A percentile compares a stretch with the other conserved stretches of the same genome.
Conservation (phyloP, 2,797 vertebrate species). For the Acanthiza pusilla region DNA sequence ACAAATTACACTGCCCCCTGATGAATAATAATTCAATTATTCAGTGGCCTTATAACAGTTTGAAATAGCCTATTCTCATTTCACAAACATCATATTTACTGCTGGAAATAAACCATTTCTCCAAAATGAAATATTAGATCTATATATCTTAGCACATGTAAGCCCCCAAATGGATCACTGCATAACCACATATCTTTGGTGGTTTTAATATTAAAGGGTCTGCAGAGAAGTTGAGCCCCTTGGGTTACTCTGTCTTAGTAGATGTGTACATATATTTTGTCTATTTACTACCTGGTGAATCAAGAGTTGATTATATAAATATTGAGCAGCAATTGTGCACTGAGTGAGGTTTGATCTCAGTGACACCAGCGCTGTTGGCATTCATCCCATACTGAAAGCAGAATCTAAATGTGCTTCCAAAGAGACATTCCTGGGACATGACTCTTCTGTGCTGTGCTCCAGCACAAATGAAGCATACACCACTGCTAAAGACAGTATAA, state of each 20-base stretch:
- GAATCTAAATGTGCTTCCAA: neutral
- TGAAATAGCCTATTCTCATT: conserved; percentile 59
- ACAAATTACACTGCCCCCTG: conserved; percentile 56
- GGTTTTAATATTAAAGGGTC: conserved; percentile 4
- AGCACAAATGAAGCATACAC: neutral
- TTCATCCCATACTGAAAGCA: neutral
- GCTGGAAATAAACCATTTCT: conserved; percentile 58
- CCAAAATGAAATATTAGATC: conserved; percentile 46
- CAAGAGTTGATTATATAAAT: neutral
- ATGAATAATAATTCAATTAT: conserved; percentile 70
- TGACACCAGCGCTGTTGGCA: neutral
- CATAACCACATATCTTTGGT: neutral
- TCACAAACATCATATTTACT: conserved; percentile 65
- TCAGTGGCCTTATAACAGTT: conserved; percentile 53
- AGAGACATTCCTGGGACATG: neutral
- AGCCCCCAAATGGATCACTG: neutral
- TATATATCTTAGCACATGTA: conserved; percentile 33
- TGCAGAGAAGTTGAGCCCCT: neutral
- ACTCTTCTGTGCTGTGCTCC: neutral
- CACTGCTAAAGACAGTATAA: neutral
- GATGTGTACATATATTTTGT: neutral
- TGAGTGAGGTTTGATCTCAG: neutral
- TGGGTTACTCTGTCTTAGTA: neutral
- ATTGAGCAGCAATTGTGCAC: neutral
- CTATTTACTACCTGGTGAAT: neutral